Evolutionary conservation across 2,797 vertebrate genomes (phyloP), one percentile per base, ranked within the genome.

Genomic region (Macrochelys suwanniensis): DNA sequence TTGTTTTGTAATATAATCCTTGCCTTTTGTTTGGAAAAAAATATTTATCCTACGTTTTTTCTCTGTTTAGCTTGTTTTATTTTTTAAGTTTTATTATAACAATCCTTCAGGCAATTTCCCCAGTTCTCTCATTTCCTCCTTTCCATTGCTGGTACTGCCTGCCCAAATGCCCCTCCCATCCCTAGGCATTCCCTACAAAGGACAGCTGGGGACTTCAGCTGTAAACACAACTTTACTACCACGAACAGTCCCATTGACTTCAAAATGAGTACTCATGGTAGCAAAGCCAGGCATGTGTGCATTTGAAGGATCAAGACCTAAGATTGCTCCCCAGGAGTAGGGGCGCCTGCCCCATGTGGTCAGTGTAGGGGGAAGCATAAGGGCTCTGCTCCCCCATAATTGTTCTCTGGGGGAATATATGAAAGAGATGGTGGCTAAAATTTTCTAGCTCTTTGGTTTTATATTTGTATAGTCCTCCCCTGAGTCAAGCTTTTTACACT

Each of bases 401-500:
- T 37, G 19, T 37, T 42, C 68, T 74, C 37, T 74, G 19, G 71
- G 42, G 2, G 71, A 11, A 47, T 68, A 37, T 37, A 47, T 47
- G 23, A 45, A 76, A 76, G 42, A 76, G 42, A 37, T 42, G 7
- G 71, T 76, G 25, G 71, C 45, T 76, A 45, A 28, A 76, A 76
- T 45, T 76, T 26, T 76, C 71, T 76, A 76, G 71, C 71, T 59
- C 57, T 59, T 59, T 31, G 6, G 26, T 59, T 59, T 31, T 59
- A 59, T 59, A 59, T 59, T 96, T 94, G 47, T 83, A 91, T 89
- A 91, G 74, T 85, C 45, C 7, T 76, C 59, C 54, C 19, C 49
- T 50, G 82, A 61, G 54, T 42, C n/a, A 42, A 25, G 33, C 59
- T 88, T 92, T 51, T 47, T 77, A 89, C 65, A n/a, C 56, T 86